Percentiles rank a stretch among this genome's conserved stretches.
phyloP scores from a whole-genome alignment of 2,113 vertebrate genomes.

The Phocoena phocoena region DNA sequence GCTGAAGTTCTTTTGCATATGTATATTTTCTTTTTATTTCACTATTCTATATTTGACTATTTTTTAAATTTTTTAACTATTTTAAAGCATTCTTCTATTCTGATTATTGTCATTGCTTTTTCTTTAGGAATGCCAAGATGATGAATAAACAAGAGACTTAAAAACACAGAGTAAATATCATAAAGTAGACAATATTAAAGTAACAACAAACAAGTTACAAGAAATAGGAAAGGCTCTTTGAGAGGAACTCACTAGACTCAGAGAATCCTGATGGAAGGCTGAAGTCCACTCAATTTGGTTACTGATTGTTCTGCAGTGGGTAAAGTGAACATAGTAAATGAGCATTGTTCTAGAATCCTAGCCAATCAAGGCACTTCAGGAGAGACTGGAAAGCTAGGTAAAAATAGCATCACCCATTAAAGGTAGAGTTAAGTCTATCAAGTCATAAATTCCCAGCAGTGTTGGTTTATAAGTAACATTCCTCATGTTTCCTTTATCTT shows the following conservation, averaged over 20 bases:
- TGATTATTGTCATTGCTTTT: slow-evolving; percentile 33
- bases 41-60: background rate
- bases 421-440: slow-evolving; percentile 50
- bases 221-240: background rate
- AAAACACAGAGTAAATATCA: background rate
- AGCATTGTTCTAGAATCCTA: background rate
- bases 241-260: background rate
- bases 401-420: slow-evolving; percentile 41
- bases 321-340: background rate
- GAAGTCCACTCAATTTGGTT: background rate
- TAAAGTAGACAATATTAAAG: slow-evolving; percentile 4
- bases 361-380: background rate
- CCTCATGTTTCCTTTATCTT: background rate
- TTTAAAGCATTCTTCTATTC: background rate
- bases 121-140: slow-evolving; percentile 54
- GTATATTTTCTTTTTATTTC: background rate
- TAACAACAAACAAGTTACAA: background rate
- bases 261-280: background rate
- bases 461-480: slow-evolving; percentile 54
- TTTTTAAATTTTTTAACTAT: background rate
- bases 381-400: slow-evolving; percentile 58
- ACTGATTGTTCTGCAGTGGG: background rate
- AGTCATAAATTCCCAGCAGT: slow-evolving; percentile 35
- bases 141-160: background rate
- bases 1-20: background rate